Conservation (phyloP, 2,888 invertebrate species). For the Latrodectus elegans region DNA sequence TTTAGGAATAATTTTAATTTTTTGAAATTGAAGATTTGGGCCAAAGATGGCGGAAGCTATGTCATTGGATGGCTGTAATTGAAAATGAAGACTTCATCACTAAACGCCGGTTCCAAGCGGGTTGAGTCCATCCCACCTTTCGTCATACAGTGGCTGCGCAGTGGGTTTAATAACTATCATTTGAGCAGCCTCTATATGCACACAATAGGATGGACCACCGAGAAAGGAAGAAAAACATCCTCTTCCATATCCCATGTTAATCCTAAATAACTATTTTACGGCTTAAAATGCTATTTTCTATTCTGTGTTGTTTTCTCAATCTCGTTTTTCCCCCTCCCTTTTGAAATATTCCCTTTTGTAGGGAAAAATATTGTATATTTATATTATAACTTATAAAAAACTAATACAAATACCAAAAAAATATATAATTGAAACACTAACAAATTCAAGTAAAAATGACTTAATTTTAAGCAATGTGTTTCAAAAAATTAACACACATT, state of each 20-base stretch:
- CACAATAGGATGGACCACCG: slow-evolving; percentile 63
- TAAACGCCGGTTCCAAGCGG: slow-evolving; percentile 31
- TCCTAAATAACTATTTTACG: background rate
- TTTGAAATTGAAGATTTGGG: background rate
- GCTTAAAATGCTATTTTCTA: slow-evolving; percentile 42
- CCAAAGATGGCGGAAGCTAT: slow-evolving; percentile 11
- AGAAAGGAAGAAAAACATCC: background rate
- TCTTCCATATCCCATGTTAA: background rate
- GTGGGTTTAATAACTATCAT: slow-evolving; percentile 48
- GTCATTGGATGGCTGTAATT: background rate
- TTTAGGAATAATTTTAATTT: background rate
- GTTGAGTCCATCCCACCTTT: slow-evolving; percentile 17
- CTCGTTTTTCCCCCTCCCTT: background rate
- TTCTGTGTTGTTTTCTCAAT: background rate
- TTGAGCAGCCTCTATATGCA: background rate
- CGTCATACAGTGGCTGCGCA: slow-evolving; percentile 13
- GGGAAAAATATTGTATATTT: background rate
- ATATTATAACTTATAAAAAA: background rate
- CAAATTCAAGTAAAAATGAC: no score
- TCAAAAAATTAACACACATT: no score
- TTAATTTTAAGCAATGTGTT: no score
- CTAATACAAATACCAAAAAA: no score
- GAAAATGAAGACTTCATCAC: slow-evolving; percentile 59
- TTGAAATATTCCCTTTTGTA: background rate
- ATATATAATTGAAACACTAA: no score